A percentile compares a stretch with the other conserved stretches of the same genome.
Evolutionary conservation across 2,888 invertebrate species (phyloP).

Genomic region (Cloeon dipterum): DNA sequence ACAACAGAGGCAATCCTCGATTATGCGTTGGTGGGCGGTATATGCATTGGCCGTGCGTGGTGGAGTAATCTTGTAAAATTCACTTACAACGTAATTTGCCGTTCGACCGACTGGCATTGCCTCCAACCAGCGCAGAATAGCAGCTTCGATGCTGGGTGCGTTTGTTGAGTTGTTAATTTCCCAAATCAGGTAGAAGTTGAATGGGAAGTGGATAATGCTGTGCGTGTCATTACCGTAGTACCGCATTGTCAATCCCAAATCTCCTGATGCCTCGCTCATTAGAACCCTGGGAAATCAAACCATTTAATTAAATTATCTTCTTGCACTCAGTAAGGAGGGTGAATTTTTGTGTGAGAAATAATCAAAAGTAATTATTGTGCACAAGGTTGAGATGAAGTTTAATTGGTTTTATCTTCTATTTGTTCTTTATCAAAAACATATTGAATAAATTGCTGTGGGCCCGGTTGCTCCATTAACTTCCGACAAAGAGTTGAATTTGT

Average conservation of each 20-base stretch:
- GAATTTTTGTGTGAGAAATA: not conserved
- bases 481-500: too few species aligned
- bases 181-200: conserved; percentile 47
- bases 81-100: conserved; percentile 42
- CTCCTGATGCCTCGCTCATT: conserved; percentile 54
- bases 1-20: too few species aligned
- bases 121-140: conserved; percentile 30
- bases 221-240: conserved; percentile 34
- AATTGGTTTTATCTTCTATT: too few species aligned
- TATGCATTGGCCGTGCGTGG: too few species aligned
- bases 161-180: conserved; percentile 25
- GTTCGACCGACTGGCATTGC: conserved; percentile 29
- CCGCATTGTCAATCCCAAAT: conserved; percentile 29
- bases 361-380: not conserved
- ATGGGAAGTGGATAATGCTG: conserved; percentile 47
- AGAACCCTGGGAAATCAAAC: conserved; percentile 26
- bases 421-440: too few species aligned
- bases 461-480: too few species aligned
- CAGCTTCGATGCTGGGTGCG: conserved; percentile 33
- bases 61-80: too few species aligned
- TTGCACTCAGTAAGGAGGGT: not conserved
- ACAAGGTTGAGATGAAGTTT: not conserved
- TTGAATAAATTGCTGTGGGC: too few species aligned
- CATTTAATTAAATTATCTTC: not conserved
- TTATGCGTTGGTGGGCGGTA: too few species aligned